Evolutionary conservation across 2,797 vertebrate species (phyloP).

Genomic region (Dryobates pubescens): DNA sequence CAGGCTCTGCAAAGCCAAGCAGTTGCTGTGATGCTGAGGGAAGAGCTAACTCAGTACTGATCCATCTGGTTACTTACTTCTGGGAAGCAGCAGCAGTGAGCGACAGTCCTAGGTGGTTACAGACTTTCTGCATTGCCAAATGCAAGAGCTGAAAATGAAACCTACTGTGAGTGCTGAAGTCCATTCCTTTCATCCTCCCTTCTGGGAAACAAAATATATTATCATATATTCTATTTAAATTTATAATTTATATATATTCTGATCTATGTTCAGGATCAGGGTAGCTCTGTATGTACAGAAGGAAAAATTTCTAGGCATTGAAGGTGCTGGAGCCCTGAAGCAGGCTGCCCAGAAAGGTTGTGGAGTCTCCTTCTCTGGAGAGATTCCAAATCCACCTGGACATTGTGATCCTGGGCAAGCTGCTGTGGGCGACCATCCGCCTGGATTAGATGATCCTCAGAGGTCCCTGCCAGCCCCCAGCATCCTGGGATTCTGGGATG

Average conservation of each 20-base stretch:
- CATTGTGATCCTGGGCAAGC: too few relatives aligned
- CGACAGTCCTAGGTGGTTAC: neutral
- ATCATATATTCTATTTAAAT: constrained; percentile 39
- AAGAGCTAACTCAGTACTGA: neutral
- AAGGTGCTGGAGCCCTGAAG: too few relatives aligned
- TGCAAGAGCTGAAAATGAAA: neutral
- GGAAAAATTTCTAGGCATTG: too few relatives aligned
- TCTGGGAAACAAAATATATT: constrained; percentile 42
- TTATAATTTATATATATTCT: constrained; percentile 65
- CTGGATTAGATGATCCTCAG: too few relatives aligned
- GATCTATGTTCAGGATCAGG: constrained; percentile 6
- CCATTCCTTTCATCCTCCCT: constrained; percentile 31
- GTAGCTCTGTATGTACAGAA: neutral
- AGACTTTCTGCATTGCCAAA: neutral
- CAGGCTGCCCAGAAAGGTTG: too few relatives aligned
- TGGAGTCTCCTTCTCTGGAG: too few relatives aligned
- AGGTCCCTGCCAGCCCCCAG: too few relatives aligned
- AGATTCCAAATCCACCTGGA: too few relatives aligned
- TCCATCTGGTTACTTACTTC: neutral
- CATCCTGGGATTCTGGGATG: neutral
- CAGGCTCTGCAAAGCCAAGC: neutral
- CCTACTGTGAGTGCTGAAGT: neutral
- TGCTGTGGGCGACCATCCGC: too few relatives aligned
- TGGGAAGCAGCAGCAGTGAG: neutral
- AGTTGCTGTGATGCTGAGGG: neutral